Evolutionary conservation across 2,888 invertebrate genomes (phyloP).

Genomic region (Sialis lutaria): DNA sequence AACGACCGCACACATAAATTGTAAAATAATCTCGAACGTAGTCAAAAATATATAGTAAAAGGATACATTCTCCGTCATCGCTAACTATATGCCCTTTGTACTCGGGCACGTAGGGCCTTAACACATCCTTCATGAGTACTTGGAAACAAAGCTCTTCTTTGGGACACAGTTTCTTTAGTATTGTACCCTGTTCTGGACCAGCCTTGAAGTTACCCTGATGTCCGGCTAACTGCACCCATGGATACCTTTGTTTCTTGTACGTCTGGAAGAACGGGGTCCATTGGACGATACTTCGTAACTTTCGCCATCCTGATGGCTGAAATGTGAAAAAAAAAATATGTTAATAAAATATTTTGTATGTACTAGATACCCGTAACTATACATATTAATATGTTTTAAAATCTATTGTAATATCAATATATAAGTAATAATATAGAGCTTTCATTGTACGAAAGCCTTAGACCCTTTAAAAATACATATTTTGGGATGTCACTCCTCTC

Average conservation of each 20-base stretch:
- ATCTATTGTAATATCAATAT: too few relatives aligned
- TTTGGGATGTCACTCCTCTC: too few relatives aligned
- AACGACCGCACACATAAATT: too few relatives aligned
- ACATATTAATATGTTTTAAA: too few relatives aligned
- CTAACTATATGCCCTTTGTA: constrained; percentile 75
- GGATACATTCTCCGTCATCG: constrained; percentile 62
- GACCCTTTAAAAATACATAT: too few relatives aligned
- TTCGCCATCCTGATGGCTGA: constrained; percentile 86
- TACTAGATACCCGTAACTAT: too few relatives aligned
- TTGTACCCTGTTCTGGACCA: constrained; percentile 84
- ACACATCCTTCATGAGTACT: constrained; percentile 71
- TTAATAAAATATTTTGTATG: constrained; percentile 9
- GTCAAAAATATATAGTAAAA: constrained; percentile 18
- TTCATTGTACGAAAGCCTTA: too few relatives aligned
- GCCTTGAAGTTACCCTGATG: constrained; percentile 93
- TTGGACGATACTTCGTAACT: constrained; percentile 82
- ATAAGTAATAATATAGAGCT: too few relatives aligned
- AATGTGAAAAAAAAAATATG: constrained; percentile 21
- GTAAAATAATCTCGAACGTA: too few relatives aligned
- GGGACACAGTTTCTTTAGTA: constrained; percentile 78
- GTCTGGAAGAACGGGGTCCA: constrained; percentile 97
- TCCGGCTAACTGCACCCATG: constrained; percentile 92
- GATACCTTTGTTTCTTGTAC: constrained; percentile 88
- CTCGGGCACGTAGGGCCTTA: constrained; percentile 82
- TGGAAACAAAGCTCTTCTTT: constrained; percentile 83